These are phyloP conservation scores for Archegozetes longisetosus DNA, from an alignment of 1,140 invertebrate species.

Conservation along the genomic window DNA sequence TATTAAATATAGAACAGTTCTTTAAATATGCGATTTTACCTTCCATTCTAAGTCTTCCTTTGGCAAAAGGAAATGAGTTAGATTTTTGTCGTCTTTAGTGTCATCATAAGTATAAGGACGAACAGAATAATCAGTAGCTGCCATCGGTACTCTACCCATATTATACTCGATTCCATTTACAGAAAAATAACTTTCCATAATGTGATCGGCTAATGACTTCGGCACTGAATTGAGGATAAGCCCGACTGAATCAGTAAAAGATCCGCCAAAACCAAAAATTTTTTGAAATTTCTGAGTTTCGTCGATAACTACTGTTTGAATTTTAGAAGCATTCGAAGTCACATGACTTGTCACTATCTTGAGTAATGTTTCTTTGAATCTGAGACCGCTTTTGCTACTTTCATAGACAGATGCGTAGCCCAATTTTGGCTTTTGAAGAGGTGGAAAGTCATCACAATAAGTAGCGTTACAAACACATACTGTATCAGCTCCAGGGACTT, in stretches of 20 bases:
- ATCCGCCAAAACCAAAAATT: constrained; percentile 61
- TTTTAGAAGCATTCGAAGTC: not conserved
- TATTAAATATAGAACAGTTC: not conserved
- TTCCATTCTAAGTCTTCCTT: constrained; percentile 48
- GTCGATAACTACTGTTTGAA: constrained; percentile 20
- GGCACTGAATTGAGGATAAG: constrained; percentile 51
- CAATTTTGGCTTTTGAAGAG: constrained; percentile 24
- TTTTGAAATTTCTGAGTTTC: constrained; percentile 26
- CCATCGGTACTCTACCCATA: constrained; percentile 58
- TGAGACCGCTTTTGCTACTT: constrained; percentile 36
- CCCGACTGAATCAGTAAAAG: constrained; percentile 65
- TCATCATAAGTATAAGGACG: constrained; percentile 49
- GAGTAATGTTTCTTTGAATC: constrained; percentile 27
- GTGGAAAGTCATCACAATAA: constrained; percentile 56
- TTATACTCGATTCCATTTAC: constrained; percentile 45
- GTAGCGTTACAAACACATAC: constrained; percentile 72
- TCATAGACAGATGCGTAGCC: constrained; percentile 32
- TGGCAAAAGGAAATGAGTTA: constrained; percentile 47
- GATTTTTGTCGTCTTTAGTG: constrained; percentile 36
- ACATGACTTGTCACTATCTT: not conserved
- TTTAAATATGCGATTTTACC: constrained; percentile 25
- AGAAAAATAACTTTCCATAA: constrained; percentile 16
- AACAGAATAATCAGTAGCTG: constrained; percentile 63
- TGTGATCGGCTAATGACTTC: constrained; percentile 34
- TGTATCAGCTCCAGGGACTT: not conserved